Base-by-base conservation (phyloP, 64 coral and sea anemone species). In the Pocillopora damicornis region DNA sequence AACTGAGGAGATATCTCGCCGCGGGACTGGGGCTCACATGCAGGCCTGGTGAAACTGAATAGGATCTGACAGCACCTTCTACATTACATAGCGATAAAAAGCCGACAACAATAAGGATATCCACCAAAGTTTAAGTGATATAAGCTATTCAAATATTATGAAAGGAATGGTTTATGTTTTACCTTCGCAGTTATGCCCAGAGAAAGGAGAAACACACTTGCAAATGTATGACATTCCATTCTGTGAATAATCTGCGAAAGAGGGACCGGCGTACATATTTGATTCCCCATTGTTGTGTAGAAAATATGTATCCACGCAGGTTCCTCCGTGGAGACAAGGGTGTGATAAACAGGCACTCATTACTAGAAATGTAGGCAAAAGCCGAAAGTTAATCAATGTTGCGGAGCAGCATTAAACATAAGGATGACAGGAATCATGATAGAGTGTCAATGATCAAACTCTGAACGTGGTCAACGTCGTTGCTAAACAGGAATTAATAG, bases 301-400 rank as follows among this genome's bases (percentile, higher is more conserved):
- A 51, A 94, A 73, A 23, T 91, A 93, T 9, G 91, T 92, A 60
- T 99, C 97, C 1, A 99, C 87, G 58, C 97, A 99, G 0, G 97
- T 99, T 15, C 97, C 97, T 72, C 90, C 97, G 85, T 99, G 90
- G 8, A 99, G 90, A 86, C 97, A 99, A 58, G 97, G 97, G 60
- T 95, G 90, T 15, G 97, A 95, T 11, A 99, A 75, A 86, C 97
- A 99, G 15, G 97, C 20, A 75, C 93, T 99, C 11, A 95, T 66
- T 73, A 92, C 97, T 99, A 93, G 38, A 90, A 60, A 13, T 13
- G 9, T 38, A 4, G 25, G 42, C 38, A 68, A 38, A 65, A 64
- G 56, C 51, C 13, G 13, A 61, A 11, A 7, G 17, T 35, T 5
- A 75, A 0, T 26, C 23, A 30, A 14, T 11, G 59, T 87, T n/a